These are phyloP conservation scores for Ammodramus savannarum DNA, from an alignment of 2,113 vertebrate genomes.

Conservation along the genomic window DNA sequence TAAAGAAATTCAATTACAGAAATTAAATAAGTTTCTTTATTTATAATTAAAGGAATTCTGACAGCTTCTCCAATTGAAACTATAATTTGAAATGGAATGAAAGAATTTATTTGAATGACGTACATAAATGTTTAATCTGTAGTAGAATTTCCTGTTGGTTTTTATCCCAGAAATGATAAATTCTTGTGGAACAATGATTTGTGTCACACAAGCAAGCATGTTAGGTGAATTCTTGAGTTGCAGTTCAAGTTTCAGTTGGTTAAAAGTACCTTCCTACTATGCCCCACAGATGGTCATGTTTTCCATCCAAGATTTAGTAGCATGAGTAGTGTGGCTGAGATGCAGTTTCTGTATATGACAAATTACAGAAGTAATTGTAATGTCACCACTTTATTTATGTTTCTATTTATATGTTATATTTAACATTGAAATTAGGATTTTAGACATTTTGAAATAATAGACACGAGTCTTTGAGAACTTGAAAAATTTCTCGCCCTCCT, in stretches of 20 bases:
- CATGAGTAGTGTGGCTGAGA: not conserved
- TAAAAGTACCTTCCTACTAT: not conserved
- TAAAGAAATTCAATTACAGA: slow-evolving; percentile 7
- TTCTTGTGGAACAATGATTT: not conserved
- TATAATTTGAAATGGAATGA: not conserved
- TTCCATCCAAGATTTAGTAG: not conserved
- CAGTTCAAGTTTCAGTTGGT: not conserved
- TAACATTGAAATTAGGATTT: not conserved
- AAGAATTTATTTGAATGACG: not conserved
- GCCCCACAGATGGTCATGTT: not conserved
- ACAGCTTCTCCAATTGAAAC: not conserved
- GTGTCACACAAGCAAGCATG: not conserved
- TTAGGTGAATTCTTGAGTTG: not conserved
- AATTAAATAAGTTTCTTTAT: not conserved
- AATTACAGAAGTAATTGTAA: not conserved
- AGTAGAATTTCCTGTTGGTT: not conserved
- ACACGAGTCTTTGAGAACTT: not conserved
- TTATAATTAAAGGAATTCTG: slow-evolving; percentile 14
- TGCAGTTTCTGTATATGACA: not conserved
- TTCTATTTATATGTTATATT: not conserved
- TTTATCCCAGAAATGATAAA: not conserved
- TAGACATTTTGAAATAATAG: not conserved
- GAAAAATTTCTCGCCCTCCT: not conserved
- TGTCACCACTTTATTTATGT: not conserved
- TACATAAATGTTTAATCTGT: not conserved